Conservation (phyloP, 2,888 invertebrate genomes). For the Caenorhabditis zanzibari region DNA sequence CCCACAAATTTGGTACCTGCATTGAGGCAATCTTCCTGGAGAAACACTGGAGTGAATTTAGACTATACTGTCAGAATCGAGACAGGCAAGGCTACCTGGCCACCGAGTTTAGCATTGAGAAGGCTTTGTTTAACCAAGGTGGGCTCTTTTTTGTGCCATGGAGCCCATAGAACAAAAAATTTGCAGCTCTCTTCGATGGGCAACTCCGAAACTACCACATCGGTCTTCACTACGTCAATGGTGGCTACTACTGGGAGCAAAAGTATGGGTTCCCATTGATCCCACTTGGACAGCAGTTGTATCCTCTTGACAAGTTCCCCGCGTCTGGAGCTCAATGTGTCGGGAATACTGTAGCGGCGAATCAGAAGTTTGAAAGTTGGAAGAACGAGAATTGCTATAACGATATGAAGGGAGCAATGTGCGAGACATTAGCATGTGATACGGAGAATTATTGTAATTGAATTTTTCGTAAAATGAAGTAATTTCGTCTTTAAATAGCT, state of each 20-base stretch:
- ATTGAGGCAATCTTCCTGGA: neutral
- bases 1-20: conserved; percentile 12
- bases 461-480: neutral
- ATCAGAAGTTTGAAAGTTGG: conserved; percentile 2
- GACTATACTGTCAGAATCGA: conserved; percentile 16
- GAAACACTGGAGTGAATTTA: conserved; percentile 15
- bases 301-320: neutral
- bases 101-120: conserved; percentile 24
- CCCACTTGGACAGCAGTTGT: conserved; percentile 4
- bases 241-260: conserved; percentile 47
- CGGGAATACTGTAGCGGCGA: neutral
- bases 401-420: conserved; percentile 11
- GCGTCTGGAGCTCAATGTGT: conserved; percentile 12
- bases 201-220: conserved; percentile 21
- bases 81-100: conserved; percentile 13
- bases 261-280: conserved; percentile 12
- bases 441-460: conserved; percentile 29
- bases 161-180: too few relatives aligned
- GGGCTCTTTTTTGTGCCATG: neutral
- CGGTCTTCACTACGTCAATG: conserved; percentile 28
- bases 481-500: neutral
- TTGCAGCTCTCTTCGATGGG: conserved; percentile 5
- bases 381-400: conserved; percentile 37
- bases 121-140: conserved; percentile 20
- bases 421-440: conserved; percentile 35